Evolutionary conservation across 2,888 invertebrate genomes (phyloP).

Genomic region (Chrysotoxum bicinctum): DNA sequence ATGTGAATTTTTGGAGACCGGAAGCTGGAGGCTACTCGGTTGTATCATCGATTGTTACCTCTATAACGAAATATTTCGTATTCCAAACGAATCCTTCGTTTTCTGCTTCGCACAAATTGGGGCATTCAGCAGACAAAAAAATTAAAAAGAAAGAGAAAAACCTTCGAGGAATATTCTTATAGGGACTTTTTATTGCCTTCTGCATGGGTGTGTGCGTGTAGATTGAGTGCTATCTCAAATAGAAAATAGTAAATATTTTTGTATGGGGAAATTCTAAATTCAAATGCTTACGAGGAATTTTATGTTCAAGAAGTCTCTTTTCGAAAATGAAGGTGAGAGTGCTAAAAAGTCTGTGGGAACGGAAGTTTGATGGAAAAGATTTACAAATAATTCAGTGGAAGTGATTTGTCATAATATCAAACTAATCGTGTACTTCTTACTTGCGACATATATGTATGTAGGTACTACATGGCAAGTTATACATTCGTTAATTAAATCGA

Average conservation of each 20-base stretch:
- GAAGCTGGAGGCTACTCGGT: not conserved
- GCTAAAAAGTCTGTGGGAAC: no score
- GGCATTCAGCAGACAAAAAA: not conserved
- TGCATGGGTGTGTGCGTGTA: not conserved
- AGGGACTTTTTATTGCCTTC: not conserved
- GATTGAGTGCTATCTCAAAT: not conserved
- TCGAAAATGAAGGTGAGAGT: no score
- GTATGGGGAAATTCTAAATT: no score
- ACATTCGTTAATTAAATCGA: no score
- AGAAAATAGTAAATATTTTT: not conserved
- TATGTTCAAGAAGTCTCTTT: no score
- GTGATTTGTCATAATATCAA: no score
- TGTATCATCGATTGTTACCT: not conserved
- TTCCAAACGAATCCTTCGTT: conserved; percentile 30
- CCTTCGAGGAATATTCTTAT: not conserved
- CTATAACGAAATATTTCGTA: conserved; percentile 12
- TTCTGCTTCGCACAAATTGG: not conserved
- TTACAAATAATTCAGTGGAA: no score
- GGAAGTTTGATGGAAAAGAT: no score
- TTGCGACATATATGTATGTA: no score
- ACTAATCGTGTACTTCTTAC: no score
- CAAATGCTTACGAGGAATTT: no score
- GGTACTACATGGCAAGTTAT: no score
- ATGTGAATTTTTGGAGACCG: not conserved
- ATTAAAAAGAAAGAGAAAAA: not conserved